Evolutionary conservation across 2,797 vertebrate species (phyloP), one percentile per base, ranked within the genome.

Genomic region (Strix occidentalis): DNA sequence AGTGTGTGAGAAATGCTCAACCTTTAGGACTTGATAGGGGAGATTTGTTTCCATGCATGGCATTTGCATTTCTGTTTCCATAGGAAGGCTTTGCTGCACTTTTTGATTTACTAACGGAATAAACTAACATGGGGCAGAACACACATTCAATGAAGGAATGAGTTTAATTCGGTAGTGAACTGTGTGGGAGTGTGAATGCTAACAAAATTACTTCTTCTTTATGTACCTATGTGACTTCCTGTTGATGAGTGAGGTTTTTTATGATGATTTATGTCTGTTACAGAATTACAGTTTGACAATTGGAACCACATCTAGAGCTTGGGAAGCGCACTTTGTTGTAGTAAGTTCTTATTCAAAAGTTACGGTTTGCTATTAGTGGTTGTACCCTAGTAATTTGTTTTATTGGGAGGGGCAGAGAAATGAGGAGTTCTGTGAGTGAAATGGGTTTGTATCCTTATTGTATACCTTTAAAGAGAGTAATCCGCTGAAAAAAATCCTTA

Each of bases 271-370:
- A 74, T 90, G 51, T 89, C 76, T 84, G 45, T 51, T 90, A 51
- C 90, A 90, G 87, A 96, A 48, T 91, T 76, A 86, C 19, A 91
- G 85, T 66, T 95, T 91, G 85, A 82, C 58, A 82, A 31, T 80
- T 93, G 93, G 93, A 92, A 65, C 75, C 76, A 75, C 69, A 57
- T 76, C 64, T 86, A 78, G 68, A 66, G 4, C 71, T 70, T 92
- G 57, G 78, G 64, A 91, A 78, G n/a, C 4, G 0, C 63, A 75
- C 28, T 33, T 82, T 89, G 53, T 66, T 94, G 53, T 86, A 56
- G 23, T 64, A 91, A 92, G 72, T 94, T 66, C 9, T 54, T 79
- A 75, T 46, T 89, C 25, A 80, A 80, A 90, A 85, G 63, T 96
- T 94, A 66, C 0, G 1, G 39, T 58, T 84, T 84, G 50, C 71